phyloP scores from a whole-genome alignment of 2,888 invertebrate species.

The Sceliomorpha sp. region DNA sequence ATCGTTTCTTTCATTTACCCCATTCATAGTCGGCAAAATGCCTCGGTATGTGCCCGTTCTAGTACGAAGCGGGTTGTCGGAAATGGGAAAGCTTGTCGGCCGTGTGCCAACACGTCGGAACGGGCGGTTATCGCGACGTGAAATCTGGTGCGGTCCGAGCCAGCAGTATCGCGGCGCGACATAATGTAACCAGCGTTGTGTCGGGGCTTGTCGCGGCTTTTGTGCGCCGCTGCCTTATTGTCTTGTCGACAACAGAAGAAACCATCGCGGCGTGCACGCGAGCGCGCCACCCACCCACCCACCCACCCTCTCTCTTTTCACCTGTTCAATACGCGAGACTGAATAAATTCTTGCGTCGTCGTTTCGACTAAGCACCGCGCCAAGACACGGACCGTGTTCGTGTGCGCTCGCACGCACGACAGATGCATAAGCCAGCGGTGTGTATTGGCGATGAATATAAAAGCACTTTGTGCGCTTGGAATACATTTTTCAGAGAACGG shows the following conservation, averaged over 20 bases:
- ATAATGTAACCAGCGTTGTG: conserved; percentile 46
- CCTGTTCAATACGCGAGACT: background rate
- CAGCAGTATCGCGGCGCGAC: conserved; percentile 33
- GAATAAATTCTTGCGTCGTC: conserved; percentile 14
- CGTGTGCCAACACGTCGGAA: conserved; percentile 50
- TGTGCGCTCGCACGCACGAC: conserved; percentile 7
- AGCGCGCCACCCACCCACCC: no score
- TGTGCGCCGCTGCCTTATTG: conserved; percentile 42
- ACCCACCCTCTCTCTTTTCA: no score
- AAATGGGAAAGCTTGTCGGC: conserved; percentile 50
- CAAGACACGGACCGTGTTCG: no score
- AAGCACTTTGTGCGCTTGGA: conserved; percentile 25
- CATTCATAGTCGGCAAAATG: conserved; percentile 21
- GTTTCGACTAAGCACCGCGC: conserved; percentile 7
- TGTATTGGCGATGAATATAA: conserved; percentile 28
- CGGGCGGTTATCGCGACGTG: conserved; percentile 44
- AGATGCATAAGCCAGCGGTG: conserved; percentile 12
- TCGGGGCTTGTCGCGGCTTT: conserved; percentile 38
- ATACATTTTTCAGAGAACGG: conserved; percentile 31
- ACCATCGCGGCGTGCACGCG: conserved; percentile 26
- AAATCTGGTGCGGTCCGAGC: conserved; percentile 48
- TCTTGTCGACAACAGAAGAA: conserved; percentile 43
- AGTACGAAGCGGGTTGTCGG: conserved; percentile 34
- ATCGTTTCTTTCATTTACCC: conserved; percentile 16
- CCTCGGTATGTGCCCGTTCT: conserved; percentile 29